Evolutionary conservation across 2,113 vertebrate species (phyloP).

Genomic region (Verasper variegatus): DNA sequence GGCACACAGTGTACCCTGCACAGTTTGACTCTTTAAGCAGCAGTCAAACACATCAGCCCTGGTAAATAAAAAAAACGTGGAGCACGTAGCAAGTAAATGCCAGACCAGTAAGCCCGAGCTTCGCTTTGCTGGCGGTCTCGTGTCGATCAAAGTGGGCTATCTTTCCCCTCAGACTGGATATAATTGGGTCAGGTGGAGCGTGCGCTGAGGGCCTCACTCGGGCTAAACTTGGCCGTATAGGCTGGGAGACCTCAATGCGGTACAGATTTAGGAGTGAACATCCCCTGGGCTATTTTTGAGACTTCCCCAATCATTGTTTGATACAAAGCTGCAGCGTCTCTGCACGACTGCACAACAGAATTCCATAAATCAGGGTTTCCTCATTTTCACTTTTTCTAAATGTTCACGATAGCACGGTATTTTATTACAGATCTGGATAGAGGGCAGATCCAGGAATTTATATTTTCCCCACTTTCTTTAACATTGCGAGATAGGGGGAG

Average conservation of each 20-base stretch:
- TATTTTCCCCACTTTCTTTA: no score
- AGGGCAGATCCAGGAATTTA: no score
- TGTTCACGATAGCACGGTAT: no score
- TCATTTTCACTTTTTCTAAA: neutral
- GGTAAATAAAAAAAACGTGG: neutral
- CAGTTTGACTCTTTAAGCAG: neutral
- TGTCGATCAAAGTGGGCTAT: constrained; percentile 71
- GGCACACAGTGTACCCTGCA: neutral
- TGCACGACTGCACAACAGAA: neutral
- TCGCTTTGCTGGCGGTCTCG: constrained; percentile 39
- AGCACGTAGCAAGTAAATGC: constrained; percentile 24
- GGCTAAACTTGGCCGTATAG: constrained; percentile 67
- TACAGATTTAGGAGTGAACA: constrained; percentile 48
- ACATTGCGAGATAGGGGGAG: no score
- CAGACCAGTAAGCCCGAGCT: constrained; percentile 39
- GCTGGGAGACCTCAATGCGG: constrained; percentile 67
- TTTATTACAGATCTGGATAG: no score
- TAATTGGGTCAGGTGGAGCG: constrained; percentile 76
- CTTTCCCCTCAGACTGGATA: constrained; percentile 67
- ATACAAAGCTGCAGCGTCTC: constrained; percentile 9
- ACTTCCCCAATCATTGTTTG: constrained; percentile 17
- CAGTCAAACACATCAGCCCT: neutral
- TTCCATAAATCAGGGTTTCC: neutral
- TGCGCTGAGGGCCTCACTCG: constrained; percentile 57
- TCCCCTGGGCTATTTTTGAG: constrained; percentile 40